phyloP scores from a whole-genome alignment of 1,140 invertebrate species.

The Scaptomyza hsui region DNA sequence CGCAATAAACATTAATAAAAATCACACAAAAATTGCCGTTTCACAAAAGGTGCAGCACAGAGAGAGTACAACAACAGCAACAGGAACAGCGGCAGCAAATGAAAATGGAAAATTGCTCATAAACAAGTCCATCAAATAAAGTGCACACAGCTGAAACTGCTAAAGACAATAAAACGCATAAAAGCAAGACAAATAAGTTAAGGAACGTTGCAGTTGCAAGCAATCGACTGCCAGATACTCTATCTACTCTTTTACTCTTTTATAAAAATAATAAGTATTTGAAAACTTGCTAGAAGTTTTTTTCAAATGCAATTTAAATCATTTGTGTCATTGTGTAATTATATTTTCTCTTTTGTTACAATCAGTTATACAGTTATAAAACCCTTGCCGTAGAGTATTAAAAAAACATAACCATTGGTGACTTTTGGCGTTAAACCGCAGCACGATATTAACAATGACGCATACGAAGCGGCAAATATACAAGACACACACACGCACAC shows the following conservation, averaged over 20 bases:
- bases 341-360: too few species aligned
- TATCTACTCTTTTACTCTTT: background rate
- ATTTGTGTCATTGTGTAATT: too few species aligned
- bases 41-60: slow-evolving; percentile 40
- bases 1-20: slow-evolving; percentile 81
- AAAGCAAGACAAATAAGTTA: slow-evolving; percentile 6
- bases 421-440: slow-evolving; percentile 78
- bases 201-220: background rate
- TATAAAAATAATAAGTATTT: too few species aligned
- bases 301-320: too few species aligned
- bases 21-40: slow-evolving; percentile 71
- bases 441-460: slow-evolving; percentile 78
- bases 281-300: too few species aligned
- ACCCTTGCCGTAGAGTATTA: slow-evolving; percentile 3
- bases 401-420: slow-evolving; percentile 37
- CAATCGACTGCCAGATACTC: background rate
- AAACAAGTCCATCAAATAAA: slow-evolving; percentile 82
- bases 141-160: slow-evolving; percentile 64
- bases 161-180: slow-evolving; percentile 38
- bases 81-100: slow-evolving; percentile 35
- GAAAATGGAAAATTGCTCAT: slow-evolving; percentile 69
- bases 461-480: slow-evolving; percentile 39
- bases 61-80: too few species aligned
- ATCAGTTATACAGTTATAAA: background rate
- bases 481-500: slow-evolving; percentile 25